Base-by-base conservation (phyloP, 37 sponge, comb jelly and placozoan genomes). In the Chondrilla cf. caribensis region DNA sequence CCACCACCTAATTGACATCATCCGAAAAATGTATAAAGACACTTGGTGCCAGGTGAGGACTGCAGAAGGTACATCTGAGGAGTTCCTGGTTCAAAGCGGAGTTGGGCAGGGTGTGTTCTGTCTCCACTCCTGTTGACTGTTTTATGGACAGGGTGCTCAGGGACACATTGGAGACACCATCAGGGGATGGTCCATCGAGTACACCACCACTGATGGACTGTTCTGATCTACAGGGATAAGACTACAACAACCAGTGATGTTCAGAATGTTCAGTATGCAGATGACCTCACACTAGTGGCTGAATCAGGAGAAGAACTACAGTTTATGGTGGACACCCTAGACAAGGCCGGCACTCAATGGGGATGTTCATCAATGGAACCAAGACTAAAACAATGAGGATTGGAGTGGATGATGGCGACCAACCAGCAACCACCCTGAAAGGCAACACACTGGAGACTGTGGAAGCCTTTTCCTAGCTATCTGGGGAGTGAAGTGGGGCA, bases 21-120 rank as follows among this genome's bases (percentile, higher is more conserved):
- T 73, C 76, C 2, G 32, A 8, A 37, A 73, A 73, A 73, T 73
- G 40, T 39, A 40, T 22, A 36, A 31, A 5, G 24, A 73, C 76
- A 68, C 70, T 4, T 28, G 70, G 70, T 68, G 70, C 70, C 70
- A 28, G 70, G 7, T 68, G 29, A 62, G 64, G 64, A 62, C 8
- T 28, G 29, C 64, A 19, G 64, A 62, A 62, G 64, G 64, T 19
- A 7, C 64, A 19, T 6, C 64, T 19, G 64, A 62, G 8, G 64
- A 62, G 22, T 62, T 62, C 64, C 5, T 6, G 51, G 51, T 47
- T 47, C 9, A 47, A 47, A 14, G 51, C 11, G 51, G 51, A 47
- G 51, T 47, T 11, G 11, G 51, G 11, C 51, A 47, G 51, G 51
- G 51, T 47, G 51, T 47, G 51, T 47, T 11, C 51, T 47, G 9